Evolutionary conservation across 2,113 vertebrate species (phyloP).

Genomic region (Carassius gibelio): DNA sequence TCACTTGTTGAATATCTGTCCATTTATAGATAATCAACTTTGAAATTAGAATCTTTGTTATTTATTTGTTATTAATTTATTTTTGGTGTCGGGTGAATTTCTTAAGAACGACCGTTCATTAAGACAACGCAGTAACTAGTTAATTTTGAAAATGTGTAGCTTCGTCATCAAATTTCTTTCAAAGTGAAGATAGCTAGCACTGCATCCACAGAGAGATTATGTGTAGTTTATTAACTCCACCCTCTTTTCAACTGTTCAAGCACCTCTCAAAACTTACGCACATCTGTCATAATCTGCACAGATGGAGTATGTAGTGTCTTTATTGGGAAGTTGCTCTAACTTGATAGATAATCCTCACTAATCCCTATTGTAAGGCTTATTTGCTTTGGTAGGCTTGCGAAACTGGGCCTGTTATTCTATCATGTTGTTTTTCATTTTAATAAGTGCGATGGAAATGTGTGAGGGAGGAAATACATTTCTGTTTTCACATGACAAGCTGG

Average conservation of each 20-base stretch:
- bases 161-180: background rate
- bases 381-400: constrained; percentile 27
- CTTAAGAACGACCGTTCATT: background rate
- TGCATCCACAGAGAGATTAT: background rate
- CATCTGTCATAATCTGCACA: constrained; percentile 72
- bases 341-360: constrained; percentile 70
- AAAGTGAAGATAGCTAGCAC: background rate
- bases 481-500: constrained; percentile 30
- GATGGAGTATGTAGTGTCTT: constrained; percentile 53
- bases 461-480: constrained; percentile 27
- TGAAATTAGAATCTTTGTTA: too few species aligned
- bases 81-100: too few species aligned
- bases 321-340: constrained; percentile 72
- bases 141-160: background rate
- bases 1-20: background rate
- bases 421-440: constrained; percentile 11
- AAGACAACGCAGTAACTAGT: background rate
- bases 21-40: too few species aligned
- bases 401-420: constrained; percentile 16
- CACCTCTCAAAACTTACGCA: constrained; percentile 59
- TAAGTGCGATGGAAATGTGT: background rate
- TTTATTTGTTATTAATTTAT: too few species aligned
- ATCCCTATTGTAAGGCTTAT: constrained; percentile 57
- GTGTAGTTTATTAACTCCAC: background rate
- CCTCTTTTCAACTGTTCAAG: background rate